Percentiles rank a stretch among this genome's conserved stretches.
Conservation (phyloP, 2,113 vertebrate species). For the Promerops cafer region DNA sequence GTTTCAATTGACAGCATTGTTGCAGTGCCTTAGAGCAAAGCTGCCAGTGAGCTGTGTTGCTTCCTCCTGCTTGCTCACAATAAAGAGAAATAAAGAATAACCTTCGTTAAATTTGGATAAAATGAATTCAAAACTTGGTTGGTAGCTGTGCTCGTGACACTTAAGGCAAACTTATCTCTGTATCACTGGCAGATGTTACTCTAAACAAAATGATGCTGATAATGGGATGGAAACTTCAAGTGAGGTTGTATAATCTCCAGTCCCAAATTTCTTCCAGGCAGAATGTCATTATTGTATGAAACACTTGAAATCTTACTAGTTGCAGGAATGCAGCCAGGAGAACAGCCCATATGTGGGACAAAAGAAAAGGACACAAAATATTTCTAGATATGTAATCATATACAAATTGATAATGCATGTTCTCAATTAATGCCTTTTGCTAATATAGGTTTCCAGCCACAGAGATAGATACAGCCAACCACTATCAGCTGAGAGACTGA, state of each 20-base stretch:
- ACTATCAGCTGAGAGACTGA: not conserved
- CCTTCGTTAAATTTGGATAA: not conserved
- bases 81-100: not conserved
- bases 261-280: not conserved
- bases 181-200: not conserved
- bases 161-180: not conserved
- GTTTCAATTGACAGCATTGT: not conserved
- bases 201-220: not conserved
- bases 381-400: not conserved
- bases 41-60: not conserved
- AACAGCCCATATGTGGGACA: rapidly evolving
- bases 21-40: not conserved
- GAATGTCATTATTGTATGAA: not conserved
- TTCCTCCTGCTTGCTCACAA: not conserved
- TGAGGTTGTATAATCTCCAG: not conserved
- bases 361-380: not conserved
- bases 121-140: not conserved
- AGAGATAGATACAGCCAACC: not conserved
- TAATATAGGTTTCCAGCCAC: not conserved
- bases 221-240: not conserved
- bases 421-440: not conserved
- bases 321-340: not conserved
- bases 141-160: not conserved
- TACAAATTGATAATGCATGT: not conserved
- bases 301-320: not conserved